These are phyloP conservation scores for Elymnias hypermnestra DNA, from an alignment of 1,140 invertebrate species.

Conservation along the genomic window DNA sequence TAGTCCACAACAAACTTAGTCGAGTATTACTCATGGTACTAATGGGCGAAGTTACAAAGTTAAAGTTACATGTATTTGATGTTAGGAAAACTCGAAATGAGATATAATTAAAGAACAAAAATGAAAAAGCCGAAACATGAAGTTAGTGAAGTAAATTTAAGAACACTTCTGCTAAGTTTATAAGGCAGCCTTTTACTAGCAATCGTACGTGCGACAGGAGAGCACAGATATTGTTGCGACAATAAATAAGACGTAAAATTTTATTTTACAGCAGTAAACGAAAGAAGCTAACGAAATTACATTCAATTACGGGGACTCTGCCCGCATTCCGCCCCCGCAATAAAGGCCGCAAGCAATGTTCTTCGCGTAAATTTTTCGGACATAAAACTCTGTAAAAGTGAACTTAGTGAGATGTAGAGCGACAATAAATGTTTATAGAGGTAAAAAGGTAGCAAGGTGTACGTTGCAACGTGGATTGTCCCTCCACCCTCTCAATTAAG, in stretches of 20 bases:
- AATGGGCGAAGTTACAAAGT: too few species aligned
- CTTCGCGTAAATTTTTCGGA: conserved; percentile 72
- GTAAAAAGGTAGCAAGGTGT: conserved; percentile 24
- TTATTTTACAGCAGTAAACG: conserved; percentile 71
- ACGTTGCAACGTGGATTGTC: conserved; percentile 29
- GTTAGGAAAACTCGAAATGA: too few species aligned
- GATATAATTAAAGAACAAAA: too few species aligned
- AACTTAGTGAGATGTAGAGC: conserved; percentile 63
- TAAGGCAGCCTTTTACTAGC: conserved; percentile 19
- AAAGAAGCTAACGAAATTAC: conserved; percentile 72
- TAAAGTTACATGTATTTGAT: too few species aligned
- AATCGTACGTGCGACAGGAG: conserved; percentile 19
- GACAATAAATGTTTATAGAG: conserved; percentile 69
- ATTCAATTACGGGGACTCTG: conserved; percentile 64
- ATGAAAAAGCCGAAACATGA: too few species aligned
- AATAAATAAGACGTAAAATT: conserved; percentile 73
- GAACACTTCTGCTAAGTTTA: conserved; percentile 9
- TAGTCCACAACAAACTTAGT: too few species aligned
- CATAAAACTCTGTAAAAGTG: conserved; percentile 73
- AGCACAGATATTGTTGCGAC: conserved; percentile 59
- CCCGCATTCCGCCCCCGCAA: conserved; percentile 60
- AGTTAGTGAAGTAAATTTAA: conserved; percentile 12
- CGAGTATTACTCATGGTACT: too few species aligned
- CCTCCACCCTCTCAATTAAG: conserved; percentile 53
- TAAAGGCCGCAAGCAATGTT: conserved; percentile 63